phyloP scores from a whole-genome alignment of 2,113 vertebrate species.

The Hiodon alosoides region DNA sequence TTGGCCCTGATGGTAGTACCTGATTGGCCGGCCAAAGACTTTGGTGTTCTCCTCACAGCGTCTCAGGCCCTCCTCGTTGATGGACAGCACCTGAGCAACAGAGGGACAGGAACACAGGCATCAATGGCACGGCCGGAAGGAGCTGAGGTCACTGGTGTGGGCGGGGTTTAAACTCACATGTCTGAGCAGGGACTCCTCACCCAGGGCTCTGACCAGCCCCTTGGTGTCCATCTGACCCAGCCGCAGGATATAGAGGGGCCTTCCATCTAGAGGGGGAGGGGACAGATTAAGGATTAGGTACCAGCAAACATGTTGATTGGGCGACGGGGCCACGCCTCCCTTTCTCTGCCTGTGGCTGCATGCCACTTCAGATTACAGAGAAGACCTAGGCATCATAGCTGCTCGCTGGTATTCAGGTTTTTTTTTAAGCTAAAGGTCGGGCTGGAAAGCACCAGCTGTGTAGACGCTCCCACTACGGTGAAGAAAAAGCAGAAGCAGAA shows the following conservation, averaged over 20 bases:
- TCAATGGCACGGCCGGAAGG: background rate
- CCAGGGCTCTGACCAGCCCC: slow-evolving; percentile 83
- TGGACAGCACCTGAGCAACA: slow-evolving; percentile 76
- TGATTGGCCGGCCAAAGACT: slow-evolving; percentile 88
- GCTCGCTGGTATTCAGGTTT: background rate
- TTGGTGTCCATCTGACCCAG: slow-evolving; percentile 98
- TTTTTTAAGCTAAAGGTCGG: background rate
- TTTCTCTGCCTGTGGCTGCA: no score
- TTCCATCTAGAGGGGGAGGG: slow-evolving; percentile 68
- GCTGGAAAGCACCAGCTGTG: no score
- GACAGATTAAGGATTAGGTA: no score
- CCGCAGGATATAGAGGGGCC: slow-evolving; percentile 83
- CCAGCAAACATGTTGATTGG: no score
- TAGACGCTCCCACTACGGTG: no score
- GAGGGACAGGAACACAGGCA: background rate
- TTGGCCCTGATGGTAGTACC: slow-evolving; percentile 53
- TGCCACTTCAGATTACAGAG: no score
- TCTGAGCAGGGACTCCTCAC: slow-evolving; percentile 83
- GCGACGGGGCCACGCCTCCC: no score
- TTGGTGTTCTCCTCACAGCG: slow-evolving; percentile 89
- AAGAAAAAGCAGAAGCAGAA: no score
- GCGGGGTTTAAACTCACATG: slow-evolving; percentile 67
- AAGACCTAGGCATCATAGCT: no score
- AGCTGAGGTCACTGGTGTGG: background rate
- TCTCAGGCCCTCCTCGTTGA: slow-evolving; percentile 91